Conservation (phyloP, 2,888 invertebrate genomes). For the Zygothrica quintamaculata region DNA sequence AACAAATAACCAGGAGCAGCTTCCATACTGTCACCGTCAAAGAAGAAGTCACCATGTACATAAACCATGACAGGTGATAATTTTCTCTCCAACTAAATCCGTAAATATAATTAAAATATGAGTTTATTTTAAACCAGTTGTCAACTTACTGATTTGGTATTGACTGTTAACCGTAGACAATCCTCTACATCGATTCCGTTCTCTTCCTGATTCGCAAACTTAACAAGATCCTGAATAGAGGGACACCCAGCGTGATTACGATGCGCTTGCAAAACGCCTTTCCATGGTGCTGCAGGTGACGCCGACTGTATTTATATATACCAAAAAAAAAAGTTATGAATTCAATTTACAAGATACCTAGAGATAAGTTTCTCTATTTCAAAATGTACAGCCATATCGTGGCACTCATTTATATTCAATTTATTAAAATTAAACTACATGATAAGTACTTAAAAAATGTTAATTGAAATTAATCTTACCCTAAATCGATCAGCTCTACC, state of each 20-base stretch:
- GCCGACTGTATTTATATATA: constrained; percentile 66
- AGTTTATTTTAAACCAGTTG: neutral
- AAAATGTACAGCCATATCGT: no score
- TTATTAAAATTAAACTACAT: no score
- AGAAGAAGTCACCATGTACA: constrained; percentile 85
- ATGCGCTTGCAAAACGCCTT: constrained; percentile 69
- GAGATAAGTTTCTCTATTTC: no score
- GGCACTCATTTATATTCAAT: no score
- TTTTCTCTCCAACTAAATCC: constrained; percentile 63
- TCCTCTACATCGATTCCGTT: constrained; percentile 79
- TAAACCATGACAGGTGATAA: constrained; percentile 84
- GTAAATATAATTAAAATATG: no score
- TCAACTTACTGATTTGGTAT: constrained; percentile 78
- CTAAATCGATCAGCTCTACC: constrained; percentile 80
- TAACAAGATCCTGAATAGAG: constrained; percentile 71
- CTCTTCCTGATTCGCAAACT: constrained; percentile 60
- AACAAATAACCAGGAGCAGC: constrained; percentile 84
- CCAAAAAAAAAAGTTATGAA: constrained; percentile 1
- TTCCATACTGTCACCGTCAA: constrained; percentile 81
- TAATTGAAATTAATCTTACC: constrained; percentile 48
- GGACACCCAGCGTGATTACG: constrained; percentile 79
- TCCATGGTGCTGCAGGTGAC: constrained; percentile 74
- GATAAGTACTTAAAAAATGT: neutral
- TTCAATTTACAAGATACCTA: no score
- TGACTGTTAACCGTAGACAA: constrained; percentile 80